Conservation (phyloP, 1,140 invertebrate genomes). For the Delia radicum region DNA sequence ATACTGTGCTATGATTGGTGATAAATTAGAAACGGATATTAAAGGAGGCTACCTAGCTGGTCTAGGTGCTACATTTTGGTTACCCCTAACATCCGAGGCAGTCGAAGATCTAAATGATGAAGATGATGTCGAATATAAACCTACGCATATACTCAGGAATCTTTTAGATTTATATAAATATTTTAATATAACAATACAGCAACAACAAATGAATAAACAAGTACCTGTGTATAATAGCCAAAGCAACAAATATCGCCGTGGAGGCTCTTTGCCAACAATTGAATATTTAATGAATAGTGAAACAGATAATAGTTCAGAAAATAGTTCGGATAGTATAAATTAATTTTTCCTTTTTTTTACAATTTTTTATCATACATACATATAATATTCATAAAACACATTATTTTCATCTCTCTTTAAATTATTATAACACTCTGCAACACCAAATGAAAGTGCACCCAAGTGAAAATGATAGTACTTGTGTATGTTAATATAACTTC, state of each 20-base stretch:
- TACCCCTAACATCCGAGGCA: conserved; percentile 59
- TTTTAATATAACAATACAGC: conserved; percentile 22
- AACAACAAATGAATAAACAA: conserved; percentile 19
- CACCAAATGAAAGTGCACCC: too few species aligned
- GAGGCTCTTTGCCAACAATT: conserved; percentile 45
- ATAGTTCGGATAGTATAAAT: conserved; percentile 26
- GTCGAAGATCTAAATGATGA: conserved; percentile 31
- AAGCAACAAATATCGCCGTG: conserved; percentile 38
- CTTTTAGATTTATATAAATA: conserved; percentile 51
- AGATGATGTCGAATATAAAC: conserved; percentile 42
- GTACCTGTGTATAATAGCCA: conserved; percentile 26
- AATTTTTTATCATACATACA: too few species aligned
- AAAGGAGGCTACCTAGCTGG: conserved; percentile 75
- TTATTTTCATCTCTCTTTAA: too few species aligned
- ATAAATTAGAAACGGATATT: conserved; percentile 84
- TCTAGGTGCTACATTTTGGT: conserved; percentile 76
- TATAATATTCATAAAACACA: too few species aligned
- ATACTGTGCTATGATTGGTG: conserved; percentile 82
- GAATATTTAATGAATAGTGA: conserved; percentile 51
- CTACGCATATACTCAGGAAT: conserved; percentile 43
- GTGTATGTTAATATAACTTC: too few species aligned
- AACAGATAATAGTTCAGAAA: conserved; percentile 52
- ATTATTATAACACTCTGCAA: too few species aligned
- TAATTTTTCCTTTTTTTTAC: too few species aligned
- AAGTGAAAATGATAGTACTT: too few species aligned